Percentiles rank a stretch among this genome's conserved stretches.
Conservation (phyloP, 2,888 invertebrate genomes). For the Aethes cnicana region DNA sequence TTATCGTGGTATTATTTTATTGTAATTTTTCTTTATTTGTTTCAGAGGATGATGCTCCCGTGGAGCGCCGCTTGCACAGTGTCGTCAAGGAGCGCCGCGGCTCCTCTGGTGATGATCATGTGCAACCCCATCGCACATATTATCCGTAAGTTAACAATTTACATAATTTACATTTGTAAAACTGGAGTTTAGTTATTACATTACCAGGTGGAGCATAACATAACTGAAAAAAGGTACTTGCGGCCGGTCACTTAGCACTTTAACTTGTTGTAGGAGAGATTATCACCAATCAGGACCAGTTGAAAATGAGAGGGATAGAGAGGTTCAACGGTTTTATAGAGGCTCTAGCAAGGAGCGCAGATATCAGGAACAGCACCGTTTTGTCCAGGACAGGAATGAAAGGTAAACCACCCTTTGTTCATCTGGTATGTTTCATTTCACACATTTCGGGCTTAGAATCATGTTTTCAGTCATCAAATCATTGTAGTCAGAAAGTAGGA, state of each 20-base stretch:
- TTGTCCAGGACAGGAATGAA: slow-evolving; percentile 56
- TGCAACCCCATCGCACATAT: slow-evolving; percentile 65
- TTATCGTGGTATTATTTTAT: not conserved
- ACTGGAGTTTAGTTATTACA: too few relatives aligned
- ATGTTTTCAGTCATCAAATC: not conserved
- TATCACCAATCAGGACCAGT: slow-evolving; percentile 57
- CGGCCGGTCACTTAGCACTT: too few relatives aligned
- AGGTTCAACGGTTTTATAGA: slow-evolving; percentile 71
- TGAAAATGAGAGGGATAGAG: slow-evolving; percentile 61
- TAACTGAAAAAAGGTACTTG: too few relatives aligned
- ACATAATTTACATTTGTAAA: not conserved
- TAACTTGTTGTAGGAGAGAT: slow-evolving; percentile 48
- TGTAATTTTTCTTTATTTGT: not conserved
- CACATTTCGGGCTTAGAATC: not conserved
- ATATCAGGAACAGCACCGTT: slow-evolving; percentile 55
- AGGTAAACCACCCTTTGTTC: slow-evolving; percentile 47
- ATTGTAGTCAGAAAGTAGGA: not conserved
- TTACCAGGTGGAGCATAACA: too few relatives aligned
- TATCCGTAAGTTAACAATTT: slow-evolving; percentile 62
- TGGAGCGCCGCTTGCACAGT: slow-evolving; percentile 65
- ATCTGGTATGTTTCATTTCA: too few relatives aligned
- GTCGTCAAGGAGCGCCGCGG: slow-evolving; percentile 69
- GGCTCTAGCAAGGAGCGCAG: slow-evolving; percentile 69
- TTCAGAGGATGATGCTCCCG: slow-evolving; percentile 37
- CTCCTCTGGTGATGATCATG: slow-evolving; percentile 55